Conservation (phyloP, 2,797 vertebrate species). For the Paramormyrops hopkinsi region DNA sequence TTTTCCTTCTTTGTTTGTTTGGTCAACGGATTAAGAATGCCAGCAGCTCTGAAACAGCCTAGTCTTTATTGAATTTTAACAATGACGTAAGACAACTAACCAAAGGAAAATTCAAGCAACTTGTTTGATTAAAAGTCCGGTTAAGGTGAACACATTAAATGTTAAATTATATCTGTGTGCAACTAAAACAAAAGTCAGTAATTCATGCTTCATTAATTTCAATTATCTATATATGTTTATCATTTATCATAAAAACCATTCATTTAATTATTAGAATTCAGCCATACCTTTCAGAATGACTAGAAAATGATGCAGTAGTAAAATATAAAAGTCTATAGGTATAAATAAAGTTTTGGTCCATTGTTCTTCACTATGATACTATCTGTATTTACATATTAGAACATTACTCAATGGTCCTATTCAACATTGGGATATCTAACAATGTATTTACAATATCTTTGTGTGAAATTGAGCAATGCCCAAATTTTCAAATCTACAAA, state of each 20-base stretch:
- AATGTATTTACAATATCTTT: constrained; percentile 62
- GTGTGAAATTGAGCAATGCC: constrained; percentile 61
- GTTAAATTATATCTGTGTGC: constrained; percentile 6
- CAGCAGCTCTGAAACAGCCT: not conserved
- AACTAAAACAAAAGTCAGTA: constrained; percentile 58
- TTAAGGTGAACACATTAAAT: not conserved
- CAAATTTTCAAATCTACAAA: constrained; percentile 33
- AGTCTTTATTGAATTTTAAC: constrained; percentile 21
- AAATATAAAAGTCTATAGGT: constrained; percentile 98
- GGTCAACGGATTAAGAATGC: not conserved
- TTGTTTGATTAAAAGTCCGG: not conserved
- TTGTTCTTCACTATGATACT: constrained; percentile 67
- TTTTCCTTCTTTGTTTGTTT: not conserved
- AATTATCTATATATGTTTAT: constrained; percentile 56
- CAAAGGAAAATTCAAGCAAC: constrained; percentile 3
- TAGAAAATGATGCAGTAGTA: constrained; percentile 87
- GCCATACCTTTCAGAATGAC: constrained; percentile 70
- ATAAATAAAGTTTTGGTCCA: constrained; percentile 97
- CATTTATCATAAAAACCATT: constrained; percentile 57
- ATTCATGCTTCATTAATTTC: constrained; percentile 59
- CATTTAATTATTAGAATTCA: constrained; percentile 71
- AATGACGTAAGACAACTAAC: not conserved
- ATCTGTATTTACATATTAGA: constrained; percentile 85
- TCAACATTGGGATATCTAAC: constrained; percentile 50
- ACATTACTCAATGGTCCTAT: constrained; percentile 50